Conservation (phyloP, 2,888 invertebrate species). For the Aspidapion aeneum region DNA sequence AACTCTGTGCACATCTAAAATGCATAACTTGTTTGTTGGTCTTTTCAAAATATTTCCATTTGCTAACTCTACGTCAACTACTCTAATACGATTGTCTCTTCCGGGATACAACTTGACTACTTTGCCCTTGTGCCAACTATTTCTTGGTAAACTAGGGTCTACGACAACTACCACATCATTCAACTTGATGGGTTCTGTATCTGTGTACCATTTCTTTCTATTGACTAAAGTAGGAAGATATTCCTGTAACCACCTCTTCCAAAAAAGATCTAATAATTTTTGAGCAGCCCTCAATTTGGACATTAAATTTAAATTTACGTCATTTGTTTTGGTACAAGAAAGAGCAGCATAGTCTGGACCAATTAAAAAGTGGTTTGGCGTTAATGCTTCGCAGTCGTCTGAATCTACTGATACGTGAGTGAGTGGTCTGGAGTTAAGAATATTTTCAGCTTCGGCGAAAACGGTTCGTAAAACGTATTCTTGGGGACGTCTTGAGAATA, state of each 20-base stretch:
- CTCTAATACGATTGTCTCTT: conserved; percentile 7
- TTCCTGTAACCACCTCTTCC: conserved; percentile 6
- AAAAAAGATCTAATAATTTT: conserved; percentile 7
- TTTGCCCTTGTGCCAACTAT: conserved; percentile 1
- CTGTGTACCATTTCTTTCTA: conserved; percentile 5
- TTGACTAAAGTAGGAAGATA: conserved; percentile 1
- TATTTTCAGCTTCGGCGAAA: conserved; percentile 7
- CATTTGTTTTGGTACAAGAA: not conserved
- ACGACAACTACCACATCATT: conserved; percentile 8
- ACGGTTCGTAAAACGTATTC: conserved; percentile 10
- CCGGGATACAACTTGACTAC: not conserved
- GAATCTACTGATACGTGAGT: not conserved
- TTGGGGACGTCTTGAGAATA: not conserved
- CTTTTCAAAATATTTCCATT: conserved; percentile 3
- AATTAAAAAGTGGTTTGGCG: not conserved
- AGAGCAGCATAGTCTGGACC: conserved; percentile 5
- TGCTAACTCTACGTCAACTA: not conserved
- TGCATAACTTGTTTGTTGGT: not conserved
- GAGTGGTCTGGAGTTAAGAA: not conserved
- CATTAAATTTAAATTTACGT: conserved; percentile 2
- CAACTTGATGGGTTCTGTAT: not conserved
- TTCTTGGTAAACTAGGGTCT: not conserved
- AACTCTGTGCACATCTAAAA: not conserved
- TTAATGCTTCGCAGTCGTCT: not conserved
- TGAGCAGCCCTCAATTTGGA: conserved; percentile 6